phyloP scores from a whole-genome alignment of 2,888 invertebrate genomes.

The Altica lythri region DNA sequence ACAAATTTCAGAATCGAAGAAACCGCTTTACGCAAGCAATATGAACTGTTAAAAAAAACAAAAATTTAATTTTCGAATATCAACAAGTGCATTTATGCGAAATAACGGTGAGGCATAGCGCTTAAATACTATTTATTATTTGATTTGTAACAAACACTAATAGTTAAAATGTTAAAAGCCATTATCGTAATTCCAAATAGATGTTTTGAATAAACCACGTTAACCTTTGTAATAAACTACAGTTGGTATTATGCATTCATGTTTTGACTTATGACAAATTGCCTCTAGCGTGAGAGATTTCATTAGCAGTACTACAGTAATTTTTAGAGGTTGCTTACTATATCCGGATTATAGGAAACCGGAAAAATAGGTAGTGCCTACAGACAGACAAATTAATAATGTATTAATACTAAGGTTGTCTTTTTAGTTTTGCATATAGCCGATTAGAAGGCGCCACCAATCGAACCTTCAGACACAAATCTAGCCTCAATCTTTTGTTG shows the following conservation, averaged over 20 bases:
- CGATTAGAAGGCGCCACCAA: no score
- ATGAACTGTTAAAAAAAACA: constrained; percentile 5
- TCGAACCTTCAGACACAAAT: no score
- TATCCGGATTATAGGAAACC: no score
- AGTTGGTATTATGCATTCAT: not conserved
- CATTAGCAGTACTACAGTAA: no score
- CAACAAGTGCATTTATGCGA: constrained; percentile 10
- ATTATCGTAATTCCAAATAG: constrained; percentile 19
- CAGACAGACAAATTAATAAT: not conserved
- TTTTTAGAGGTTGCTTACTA: no score
- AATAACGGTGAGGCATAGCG: constrained; percentile 15
- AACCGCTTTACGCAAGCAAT: constrained; percentile 11
- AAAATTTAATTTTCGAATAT: constrained; percentile 9
- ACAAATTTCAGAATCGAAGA: constrained; percentile 5
- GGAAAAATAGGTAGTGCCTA: no score
- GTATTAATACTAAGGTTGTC: not conserved
- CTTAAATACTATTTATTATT: constrained; percentile 20
- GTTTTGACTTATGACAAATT: not conserved
- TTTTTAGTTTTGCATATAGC: not conserved
- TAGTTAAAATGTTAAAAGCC: constrained; percentile 18
- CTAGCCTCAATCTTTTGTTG: no score
- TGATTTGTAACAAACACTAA: constrained; percentile 5
- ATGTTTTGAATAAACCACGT: not conserved
- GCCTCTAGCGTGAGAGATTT: no score
- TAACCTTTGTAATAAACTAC: constrained; percentile 1